A percentile compares a stretch with the other conserved stretches of the same genome.
Conservation (phyloP, 2,113 vertebrate species). For the Trichechus manatus region DNA sequence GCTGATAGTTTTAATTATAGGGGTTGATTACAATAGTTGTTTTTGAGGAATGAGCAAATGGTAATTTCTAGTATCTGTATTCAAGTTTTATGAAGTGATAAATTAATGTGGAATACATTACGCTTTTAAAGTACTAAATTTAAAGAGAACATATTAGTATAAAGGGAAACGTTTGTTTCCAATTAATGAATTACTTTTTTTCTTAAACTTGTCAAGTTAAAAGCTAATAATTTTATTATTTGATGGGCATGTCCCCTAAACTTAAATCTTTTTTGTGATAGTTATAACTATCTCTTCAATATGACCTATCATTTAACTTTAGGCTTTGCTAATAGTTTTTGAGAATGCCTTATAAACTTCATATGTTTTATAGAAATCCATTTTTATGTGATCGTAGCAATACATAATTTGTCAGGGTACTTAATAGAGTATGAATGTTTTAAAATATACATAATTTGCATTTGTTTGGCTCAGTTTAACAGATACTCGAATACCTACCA, state of each 20-base stretch:
- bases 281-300: slow-evolving; percentile 38
- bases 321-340: slow-evolving; percentile 41
- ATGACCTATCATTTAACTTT: background rate
- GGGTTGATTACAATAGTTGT: background rate
- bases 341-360: slow-evolving; percentile 33
- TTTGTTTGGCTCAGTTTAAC: slow-evolving; percentile 60
- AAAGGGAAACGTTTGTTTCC: slow-evolving; percentile 46
- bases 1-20: slow-evolving; percentile 37
- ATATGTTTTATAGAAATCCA: background rate
- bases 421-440: slow-evolving; percentile 45
- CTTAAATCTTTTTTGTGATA: slow-evolving; percentile 50
- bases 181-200: slow-evolving; percentile 31
- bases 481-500: slow-evolving; percentile 60
- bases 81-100: slow-evolving; percentile 45
- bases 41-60: slow-evolving; percentile 42
- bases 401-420: slow-evolving; percentile 52
- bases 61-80: slow-evolving; percentile 47
- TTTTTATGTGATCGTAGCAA: slow-evolving; percentile 4
- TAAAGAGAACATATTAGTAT: slow-evolving; percentile 9
- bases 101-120: background rate
- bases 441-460: slow-evolving; percentile 47
- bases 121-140: slow-evolving; percentile 56
- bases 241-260: background rate
- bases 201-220: slow-evolving; percentile 51
- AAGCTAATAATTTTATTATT: slow-evolving; percentile 48